phyloP scores from a whole-genome alignment of 2,888 invertebrate species.

The Pollenia griseotomentosa region DNA sequence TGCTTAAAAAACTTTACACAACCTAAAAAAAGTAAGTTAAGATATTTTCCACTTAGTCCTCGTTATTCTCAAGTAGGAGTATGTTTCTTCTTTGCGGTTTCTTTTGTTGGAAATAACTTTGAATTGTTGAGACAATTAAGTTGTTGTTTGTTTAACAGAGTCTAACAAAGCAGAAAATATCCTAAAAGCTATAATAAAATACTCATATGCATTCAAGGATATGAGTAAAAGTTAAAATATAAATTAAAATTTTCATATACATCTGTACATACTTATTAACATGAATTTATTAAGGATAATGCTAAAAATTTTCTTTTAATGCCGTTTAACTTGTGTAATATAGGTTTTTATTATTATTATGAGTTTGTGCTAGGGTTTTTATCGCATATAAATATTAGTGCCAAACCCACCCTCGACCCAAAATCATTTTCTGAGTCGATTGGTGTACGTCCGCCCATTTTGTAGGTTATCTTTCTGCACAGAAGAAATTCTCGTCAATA shows the following conservation, averaged over 20 bases:
- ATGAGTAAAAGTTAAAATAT: conserved; percentile 27
- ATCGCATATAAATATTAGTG: no score
- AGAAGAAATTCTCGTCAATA: no score
- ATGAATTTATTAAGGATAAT: conserved; percentile 24
- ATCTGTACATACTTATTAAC: neutral
- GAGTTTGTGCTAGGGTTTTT: neutral
- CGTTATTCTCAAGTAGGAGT: neutral
- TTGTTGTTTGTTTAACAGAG: conserved; percentile 57
- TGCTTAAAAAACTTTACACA: neutral
- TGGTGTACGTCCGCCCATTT: no score
- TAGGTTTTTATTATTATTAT: neutral
- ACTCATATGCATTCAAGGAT: conserved; percentile 52
- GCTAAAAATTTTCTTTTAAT: neutral
- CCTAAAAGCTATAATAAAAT: conserved; percentile 58
- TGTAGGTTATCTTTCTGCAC: no score
- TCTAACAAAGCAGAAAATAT: conserved; percentile 69
- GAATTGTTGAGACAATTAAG: conserved; percentile 71
- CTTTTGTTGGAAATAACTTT: conserved; percentile 58
- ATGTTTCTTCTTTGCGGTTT: conserved; percentile 42
- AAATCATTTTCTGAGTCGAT: no score
- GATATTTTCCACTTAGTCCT: conserved; percentile 6
- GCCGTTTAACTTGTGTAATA: no score
- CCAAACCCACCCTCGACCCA: no score
- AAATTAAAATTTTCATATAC: conserved; percentile 29
- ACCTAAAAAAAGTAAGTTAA: neutral